phyloP scores from a whole-genome alignment of 2,797 vertebrate genomes.

The Melanogrammus aeglefinus region DNA sequence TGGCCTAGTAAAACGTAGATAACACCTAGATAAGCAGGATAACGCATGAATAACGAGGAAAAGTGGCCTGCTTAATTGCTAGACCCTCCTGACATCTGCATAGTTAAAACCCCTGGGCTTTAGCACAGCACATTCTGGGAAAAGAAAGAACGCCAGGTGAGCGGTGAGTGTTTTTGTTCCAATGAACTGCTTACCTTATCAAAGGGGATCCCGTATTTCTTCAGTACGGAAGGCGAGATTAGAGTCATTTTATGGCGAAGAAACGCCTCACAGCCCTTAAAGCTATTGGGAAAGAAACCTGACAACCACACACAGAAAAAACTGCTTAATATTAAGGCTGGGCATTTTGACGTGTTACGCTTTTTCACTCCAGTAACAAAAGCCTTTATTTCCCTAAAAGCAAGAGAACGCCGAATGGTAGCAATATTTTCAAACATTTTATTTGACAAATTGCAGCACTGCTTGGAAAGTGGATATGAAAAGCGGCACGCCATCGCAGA shows the following conservation, averaged over 20 bases:
- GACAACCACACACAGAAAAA: slow-evolving; percentile 33
- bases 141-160: background rate
- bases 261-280: slow-evolving; percentile 93
- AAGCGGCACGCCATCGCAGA: background rate
- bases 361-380: slow-evolving; percentile 2
- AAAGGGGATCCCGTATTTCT: slow-evolving; percentile 97
- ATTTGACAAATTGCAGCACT: slow-evolving; percentile 8
- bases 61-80: background rate
- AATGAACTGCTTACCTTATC: slow-evolving; percentile 81
- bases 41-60: background rate
- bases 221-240: slow-evolving; percentile 92
- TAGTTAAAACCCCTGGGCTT: background rate
- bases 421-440: slow-evolving; percentile 1
- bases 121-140: slow-evolving; percentile 9
- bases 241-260: slow-evolving; percentile 98
- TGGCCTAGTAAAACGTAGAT: background rate
- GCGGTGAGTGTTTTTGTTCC: background rate
- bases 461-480: slow-evolving; percentile 3
- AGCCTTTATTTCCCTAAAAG: background rate
- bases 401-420: background rate
- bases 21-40: background rate
- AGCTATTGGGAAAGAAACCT: slow-evolving; percentile 96
- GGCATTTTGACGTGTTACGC: background rate
- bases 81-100: background rate
- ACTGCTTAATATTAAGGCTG: background rate